Evolutionary conservation across 2,797 vertebrate genomes (phyloP).

Genomic region (Galago senegalensis): DNA sequence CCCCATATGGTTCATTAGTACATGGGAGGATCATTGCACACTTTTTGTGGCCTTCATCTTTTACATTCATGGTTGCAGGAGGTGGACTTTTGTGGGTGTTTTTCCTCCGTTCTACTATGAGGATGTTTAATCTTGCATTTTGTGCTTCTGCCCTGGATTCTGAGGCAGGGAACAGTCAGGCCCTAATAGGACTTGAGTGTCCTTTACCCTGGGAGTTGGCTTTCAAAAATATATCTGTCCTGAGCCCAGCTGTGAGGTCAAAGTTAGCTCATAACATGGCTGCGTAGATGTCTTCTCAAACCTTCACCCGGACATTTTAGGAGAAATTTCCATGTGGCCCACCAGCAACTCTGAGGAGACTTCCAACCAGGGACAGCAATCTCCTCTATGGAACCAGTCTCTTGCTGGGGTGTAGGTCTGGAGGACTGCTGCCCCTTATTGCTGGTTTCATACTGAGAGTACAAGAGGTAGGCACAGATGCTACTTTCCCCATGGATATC

Average conservation of each 20-base stretch:
- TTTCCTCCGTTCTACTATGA: neutral
- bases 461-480: neutral
- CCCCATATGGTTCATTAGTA: neutral
- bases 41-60: neutral
- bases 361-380: neutral
- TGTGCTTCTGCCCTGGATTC: neutral
- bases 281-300: neutral
- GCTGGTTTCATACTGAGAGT: neutral
- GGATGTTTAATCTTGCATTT: neutral
- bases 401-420: neutral
- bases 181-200: neutral
- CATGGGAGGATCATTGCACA: neutral
- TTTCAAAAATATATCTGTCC: conserved; percentile 46
- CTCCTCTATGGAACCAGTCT: neutral
- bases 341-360: neutral
- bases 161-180: neutral
- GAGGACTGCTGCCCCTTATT: neutral
- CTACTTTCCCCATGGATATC: neutral
- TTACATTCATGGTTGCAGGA: neutral
- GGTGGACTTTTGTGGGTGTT: neutral
- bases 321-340: neutral
- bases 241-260: neutral
- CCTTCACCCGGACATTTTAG: conserved; percentile 10
- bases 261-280: neutral
- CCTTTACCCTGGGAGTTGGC: neutral